These are phyloP conservation scores for Gallinago media DNA, from an alignment of 2,113 vertebrate genomes.

Conservation along the genomic window DNA sequence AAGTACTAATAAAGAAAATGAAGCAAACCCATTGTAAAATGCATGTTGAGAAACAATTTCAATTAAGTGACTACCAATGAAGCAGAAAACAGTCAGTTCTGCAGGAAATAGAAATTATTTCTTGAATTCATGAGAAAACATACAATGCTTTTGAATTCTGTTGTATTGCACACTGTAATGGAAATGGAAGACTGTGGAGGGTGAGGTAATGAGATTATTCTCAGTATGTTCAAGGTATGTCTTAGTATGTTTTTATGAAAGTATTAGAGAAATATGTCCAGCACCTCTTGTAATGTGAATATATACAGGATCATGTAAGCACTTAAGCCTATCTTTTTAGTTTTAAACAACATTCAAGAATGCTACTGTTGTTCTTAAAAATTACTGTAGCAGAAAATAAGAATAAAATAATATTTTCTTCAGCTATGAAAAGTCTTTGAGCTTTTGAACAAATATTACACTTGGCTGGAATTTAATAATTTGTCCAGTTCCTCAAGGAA, in stretches of 20 bases:
- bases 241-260: background rate
- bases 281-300: background rate
- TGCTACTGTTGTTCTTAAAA: background rate
- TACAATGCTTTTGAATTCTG: conserved; percentile 38
- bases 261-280: background rate
- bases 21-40: conserved; percentile 48
- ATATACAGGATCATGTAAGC: background rate
- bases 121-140: background rate
- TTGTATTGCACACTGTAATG: background rate
- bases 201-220: background rate
- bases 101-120: background rate
- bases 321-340: background rate
- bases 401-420: background rate
- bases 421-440: background rate
- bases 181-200: background rate
- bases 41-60: conserved; percentile 51
- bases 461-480: background rate
- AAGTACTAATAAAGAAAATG: conserved; percentile 50
- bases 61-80: conserved; percentile 55
- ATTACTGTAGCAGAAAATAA: background rate
- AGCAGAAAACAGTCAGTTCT: conserved; percentile 50
- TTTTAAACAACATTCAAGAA: background rate
- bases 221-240: background rate
- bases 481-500: background rate
- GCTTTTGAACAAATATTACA: background rate